Evolutionary conservation across 2,113 vertebrate species (phyloP), one percentile per base, ranked within the genome.

Genomic region (Ia io): DNA sequence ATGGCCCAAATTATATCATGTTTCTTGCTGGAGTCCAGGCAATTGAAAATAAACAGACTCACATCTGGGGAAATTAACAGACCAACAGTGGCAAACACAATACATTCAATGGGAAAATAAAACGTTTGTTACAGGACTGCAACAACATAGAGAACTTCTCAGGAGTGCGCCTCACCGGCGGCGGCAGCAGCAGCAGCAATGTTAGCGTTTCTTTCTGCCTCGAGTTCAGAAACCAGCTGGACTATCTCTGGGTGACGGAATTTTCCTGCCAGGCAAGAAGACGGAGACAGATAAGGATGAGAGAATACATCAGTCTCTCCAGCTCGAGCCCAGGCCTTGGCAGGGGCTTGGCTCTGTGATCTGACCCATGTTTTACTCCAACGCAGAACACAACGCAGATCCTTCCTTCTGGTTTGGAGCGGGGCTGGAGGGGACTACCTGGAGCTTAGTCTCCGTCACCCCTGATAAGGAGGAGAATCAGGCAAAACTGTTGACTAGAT

Each of bases 201-300:
- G 93, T 96, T 98, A 77, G 91, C 76, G 3, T 98, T 98, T 97
- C 99, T 98, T 96, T 99, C 99, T 84, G 98, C 94, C 49, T 99
- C 99, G 82, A 99, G 98, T 96, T 98, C 98, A 93, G 98, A 98
- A 78, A 99, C 98, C 70, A 99, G 98, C 95, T 98, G 98, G 56
- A 99, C 95, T 93, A 99, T 98, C 93, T 99, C 99, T n/a, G 99
- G 99, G 84, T 99, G 99, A 84, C 97, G 98, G 98, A 99, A 99
- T 95, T 98, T 99, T 51, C 99, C 99, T 99, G 98, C 44, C 98
- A 97, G 93, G 83, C 7, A 94, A 98, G 97, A 97, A 71, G 86
- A 96, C 32, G 12, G 49, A 88, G 49, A 89, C 32, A 83, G 32
- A 65, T 16, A 35, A 28, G 77, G 25, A 88, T n/a, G 79, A 0